Evolutionary conservation across 2,113 vertebrate genomes (phyloP).

Genomic region (Ellobius talpinus): DNA sequence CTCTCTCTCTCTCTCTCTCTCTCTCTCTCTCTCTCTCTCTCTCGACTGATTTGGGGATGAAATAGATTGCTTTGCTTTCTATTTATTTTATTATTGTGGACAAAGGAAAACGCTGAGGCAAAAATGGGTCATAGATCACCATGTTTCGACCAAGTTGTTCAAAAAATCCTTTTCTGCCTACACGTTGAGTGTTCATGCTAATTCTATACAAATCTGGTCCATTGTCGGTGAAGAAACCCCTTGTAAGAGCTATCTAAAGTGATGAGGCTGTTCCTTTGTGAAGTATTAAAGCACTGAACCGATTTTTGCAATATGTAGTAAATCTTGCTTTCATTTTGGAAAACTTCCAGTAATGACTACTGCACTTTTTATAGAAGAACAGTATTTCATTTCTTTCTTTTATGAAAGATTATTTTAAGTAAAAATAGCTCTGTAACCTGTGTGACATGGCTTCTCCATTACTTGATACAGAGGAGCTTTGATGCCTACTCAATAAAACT

Average conservation of each 20-base stretch:
- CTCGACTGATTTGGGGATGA: conserved; percentile 39
- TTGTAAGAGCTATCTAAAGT: conserved; percentile 84
- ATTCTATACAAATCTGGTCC: conserved; percentile 72
- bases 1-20: neutral
- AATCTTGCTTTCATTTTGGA: conserved; percentile 87
- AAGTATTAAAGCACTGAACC: conserved; percentile 87
- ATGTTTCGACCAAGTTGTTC: conserved; percentile 68
- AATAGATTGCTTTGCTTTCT: neutral
- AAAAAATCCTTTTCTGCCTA: conserved; percentile 79
- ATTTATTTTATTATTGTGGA: conserved; percentile 59
- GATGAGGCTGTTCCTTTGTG: conserved; percentile 85
- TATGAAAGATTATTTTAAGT: conserved; percentile 89
- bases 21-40: neutral
- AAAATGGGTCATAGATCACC: conserved; percentile 62
- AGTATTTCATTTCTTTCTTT: conserved; percentile 89
- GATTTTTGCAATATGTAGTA: conserved; percentile 88
- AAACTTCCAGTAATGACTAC: conserved; percentile 86
- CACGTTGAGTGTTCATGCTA: conserved; percentile 74
- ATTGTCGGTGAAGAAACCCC: conserved; percentile 80
- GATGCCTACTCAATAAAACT: conserved; percentile 88
- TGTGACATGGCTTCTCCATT: conserved; percentile 86
- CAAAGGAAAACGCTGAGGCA: conserved; percentile 51
- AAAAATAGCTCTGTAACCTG: conserved; percentile 87
- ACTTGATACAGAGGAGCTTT: conserved; percentile 85
- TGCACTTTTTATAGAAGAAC: conserved; percentile 88